Evolutionary conservation across 2,113 vertebrate species (phyloP).

Genomic region (Bucco capensis): DNA sequence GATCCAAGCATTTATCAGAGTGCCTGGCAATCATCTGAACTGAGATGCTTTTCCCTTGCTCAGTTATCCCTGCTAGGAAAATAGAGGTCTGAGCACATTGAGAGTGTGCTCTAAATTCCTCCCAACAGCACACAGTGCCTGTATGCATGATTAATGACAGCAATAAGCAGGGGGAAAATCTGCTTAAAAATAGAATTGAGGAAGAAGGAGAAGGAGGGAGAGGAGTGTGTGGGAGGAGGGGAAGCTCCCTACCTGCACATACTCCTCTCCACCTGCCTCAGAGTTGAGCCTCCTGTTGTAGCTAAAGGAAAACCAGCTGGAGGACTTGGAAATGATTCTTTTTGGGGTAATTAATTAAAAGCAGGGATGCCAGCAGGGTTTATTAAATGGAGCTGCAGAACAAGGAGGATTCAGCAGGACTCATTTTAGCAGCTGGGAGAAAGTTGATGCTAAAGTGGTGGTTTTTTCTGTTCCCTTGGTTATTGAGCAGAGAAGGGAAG

Average conservation of each 20-base stretch:
- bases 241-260: not conserved
- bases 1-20: not conserved
- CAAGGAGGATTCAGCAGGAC: not conserved
- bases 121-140: not conserved
- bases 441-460: not conserved
- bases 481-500: not conserved
- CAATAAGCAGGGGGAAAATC: conserved; percentile 3
- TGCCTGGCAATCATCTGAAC: conserved; percentile 30
- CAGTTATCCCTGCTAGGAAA: not conserved
- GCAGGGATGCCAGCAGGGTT: not conserved
- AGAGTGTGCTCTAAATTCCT: not conserved
- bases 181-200: conserved; percentile 28
- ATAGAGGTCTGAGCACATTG: not conserved
- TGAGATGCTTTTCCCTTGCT: not conserved
- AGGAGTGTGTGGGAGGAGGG: not conserved
- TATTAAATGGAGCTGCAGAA: not conserved
- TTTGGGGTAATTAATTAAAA: conserved; percentile 39
- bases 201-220: not conserved
- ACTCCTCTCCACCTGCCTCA: not conserved
- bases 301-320: not conserved
- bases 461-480: not conserved
- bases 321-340: not conserved
- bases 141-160: conserved; percentile 42
- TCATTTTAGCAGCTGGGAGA: conserved; percentile 49
- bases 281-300: not conserved